Evolutionary conservation across 1,140 invertebrate genomes (phyloP).

Genomic region (Galleria mellonella): DNA sequence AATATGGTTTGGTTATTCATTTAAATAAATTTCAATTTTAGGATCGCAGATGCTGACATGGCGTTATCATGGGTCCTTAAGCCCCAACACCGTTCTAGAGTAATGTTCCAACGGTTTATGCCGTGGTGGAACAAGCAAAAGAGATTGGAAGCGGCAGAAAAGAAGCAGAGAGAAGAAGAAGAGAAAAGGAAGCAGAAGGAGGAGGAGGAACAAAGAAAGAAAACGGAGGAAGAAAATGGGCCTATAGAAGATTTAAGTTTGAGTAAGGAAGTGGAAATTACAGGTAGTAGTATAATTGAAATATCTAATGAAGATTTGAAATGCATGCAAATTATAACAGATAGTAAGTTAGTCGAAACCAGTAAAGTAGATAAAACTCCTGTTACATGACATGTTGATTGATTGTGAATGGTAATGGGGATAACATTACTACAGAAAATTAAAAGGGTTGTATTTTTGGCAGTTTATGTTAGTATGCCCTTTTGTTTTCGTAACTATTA

Average conservation of each 20-base stretch:
- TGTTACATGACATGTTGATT: too few species aligned
- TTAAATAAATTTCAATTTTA: slow-evolving; percentile 36
- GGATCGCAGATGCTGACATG: slow-evolving; percentile 63
- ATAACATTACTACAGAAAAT: too few species aligned
- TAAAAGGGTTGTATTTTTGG: too few species aligned
- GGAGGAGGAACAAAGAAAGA: background rate
- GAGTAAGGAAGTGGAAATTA: background rate
- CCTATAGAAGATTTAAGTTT: background rate
- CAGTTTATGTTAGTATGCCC: too few species aligned
- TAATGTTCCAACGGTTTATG: slow-evolving; percentile 69
- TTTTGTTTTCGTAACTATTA: too few species aligned
- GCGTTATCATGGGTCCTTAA: slow-evolving; percentile 69
- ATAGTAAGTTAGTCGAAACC: too few species aligned
- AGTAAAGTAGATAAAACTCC: too few species aligned
- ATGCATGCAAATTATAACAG: too few species aligned
- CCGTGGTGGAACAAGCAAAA: slow-evolving; percentile 64
- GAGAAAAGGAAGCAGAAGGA: slow-evolving; percentile 9
- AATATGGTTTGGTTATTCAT: too few species aligned
- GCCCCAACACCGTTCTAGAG: slow-evolving; percentile 50
- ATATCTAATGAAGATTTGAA: too few species aligned
- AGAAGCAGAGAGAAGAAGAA: slow-evolving; percentile 34
- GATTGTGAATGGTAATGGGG: too few species aligned
- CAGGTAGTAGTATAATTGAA: too few species aligned
- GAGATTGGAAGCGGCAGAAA: slow-evolving; percentile 48
- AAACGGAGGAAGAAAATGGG: background rate